Evolutionary conservation across 2,888 invertebrate species (phyloP), one percentile per base, ranked within the genome.

Genomic region (Anthoptus insignis): DNA sequence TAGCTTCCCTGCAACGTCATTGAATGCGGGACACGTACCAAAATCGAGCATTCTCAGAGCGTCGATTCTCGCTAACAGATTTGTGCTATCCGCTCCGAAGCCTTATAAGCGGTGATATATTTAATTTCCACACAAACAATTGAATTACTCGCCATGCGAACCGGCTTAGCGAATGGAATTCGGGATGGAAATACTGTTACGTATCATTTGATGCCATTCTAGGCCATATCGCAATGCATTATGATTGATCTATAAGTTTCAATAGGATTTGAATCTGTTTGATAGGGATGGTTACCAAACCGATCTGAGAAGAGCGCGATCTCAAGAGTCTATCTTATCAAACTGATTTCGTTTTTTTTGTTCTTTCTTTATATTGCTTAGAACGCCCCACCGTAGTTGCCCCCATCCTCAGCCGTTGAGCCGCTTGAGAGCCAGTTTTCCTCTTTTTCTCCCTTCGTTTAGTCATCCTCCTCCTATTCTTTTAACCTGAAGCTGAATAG

Each of bases 91-190:
- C 49, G 49, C 53, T 21, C 53, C 32, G 34, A 52, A 42, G 42
- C 52, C 21, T 42, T 60, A 61, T 54, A 54, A 61, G 45, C 42
- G 53, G 45, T 45, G 45, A 53, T 54, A 45, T 54, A 61, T 61
- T 61, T 61, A 61, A 61, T 61, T 61, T 45, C 45, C 42, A 45
- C 53, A 61, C 60, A 61, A 61, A 61, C 60, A 53, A 61, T 54
- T 61, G 60, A 61, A 54, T 61, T 54, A 61, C 45, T 47, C 45
- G 45, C 39, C 42, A 34, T 45, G 24, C 22, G 60, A 54, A 29
- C 34, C 21, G 29, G 21, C 49, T 49, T 45, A 45, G 45, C 45
- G 21, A 22, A 49, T 27, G 49, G 49, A 27, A 49, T 49, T 49
- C 24, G 49, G 49, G 27, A 27, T 49, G 24, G 27, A 49, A 49